A percentile compares a stretch with the other conserved stretches of the same genome.
phyloP scores from a whole-genome alignment of 2,888 invertebrate genomes.

The Sycophila texana region DNA sequence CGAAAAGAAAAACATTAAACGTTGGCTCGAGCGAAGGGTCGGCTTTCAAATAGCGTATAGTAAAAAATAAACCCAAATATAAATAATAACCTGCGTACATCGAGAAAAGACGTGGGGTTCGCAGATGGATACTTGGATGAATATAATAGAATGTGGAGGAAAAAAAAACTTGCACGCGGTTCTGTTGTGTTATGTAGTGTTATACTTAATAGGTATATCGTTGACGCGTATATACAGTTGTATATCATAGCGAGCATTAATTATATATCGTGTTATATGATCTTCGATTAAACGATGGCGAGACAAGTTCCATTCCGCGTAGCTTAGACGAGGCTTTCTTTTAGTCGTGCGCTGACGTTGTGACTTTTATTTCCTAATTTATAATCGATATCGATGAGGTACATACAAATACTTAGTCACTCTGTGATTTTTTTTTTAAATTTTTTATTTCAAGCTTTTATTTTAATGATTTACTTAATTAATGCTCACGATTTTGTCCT shows the following conservation, averaged over 20 bases:
- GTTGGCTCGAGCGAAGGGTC: too few relatives aligned
- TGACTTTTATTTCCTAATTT: constrained; percentile 9
- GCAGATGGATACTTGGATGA: too few relatives aligned
- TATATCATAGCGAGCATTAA: constrained; percentile 52
- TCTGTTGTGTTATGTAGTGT: constrained; percentile 50
- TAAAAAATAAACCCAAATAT: too few relatives aligned
- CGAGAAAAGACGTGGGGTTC: too few relatives aligned
- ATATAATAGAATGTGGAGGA: neutral
- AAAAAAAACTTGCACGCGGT: constrained; percentile 47
- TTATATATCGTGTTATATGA: constrained; percentile 47
- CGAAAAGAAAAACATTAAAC: too few relatives aligned
- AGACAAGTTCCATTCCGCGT: constrained; percentile 35
- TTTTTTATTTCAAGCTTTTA: neutral
- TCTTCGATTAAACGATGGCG: constrained; percentile 39
- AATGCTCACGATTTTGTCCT: constrained; percentile 18
- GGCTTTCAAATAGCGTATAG: too few relatives aligned
- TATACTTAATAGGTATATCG: constrained; percentile 45
- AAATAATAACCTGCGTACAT: too few relatives aligned
- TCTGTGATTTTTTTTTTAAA: constrained; percentile 9
- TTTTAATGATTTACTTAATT: too few relatives aligned
- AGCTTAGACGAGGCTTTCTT: constrained; percentile 11
- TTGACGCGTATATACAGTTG: constrained; percentile 39
- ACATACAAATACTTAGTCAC: constrained; percentile 44
- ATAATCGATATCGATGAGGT: constrained; percentile 43
- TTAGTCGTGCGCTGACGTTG: neutral